Percentiles rank a stretch among this genome's conserved stretches.
phyloP scores from a whole-genome alignment of 2,888 invertebrate species.

The Zaprionus bogoriensis region DNA sequence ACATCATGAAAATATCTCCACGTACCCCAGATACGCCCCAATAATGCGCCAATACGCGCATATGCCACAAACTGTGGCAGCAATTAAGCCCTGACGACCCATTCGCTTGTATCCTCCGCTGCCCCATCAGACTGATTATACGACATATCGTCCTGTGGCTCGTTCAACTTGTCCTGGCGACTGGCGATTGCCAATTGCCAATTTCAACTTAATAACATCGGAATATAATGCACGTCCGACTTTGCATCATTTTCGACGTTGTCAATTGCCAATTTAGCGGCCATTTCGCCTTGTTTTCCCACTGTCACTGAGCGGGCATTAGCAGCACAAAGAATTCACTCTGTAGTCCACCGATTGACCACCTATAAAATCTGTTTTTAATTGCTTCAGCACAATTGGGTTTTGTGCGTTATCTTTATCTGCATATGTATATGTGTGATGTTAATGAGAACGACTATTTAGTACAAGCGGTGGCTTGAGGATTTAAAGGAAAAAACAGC shows the following conservation, averaged over 20 bases:
- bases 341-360: slow-evolving; percentile 3
- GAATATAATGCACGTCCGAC: slow-evolving; percentile 58
- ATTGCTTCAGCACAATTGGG: slow-evolving; percentile 43
- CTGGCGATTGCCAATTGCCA: slow-evolving; percentile 28
- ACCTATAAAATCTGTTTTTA: slow-evolving; percentile 63
- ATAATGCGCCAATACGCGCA: too few relatives aligned
- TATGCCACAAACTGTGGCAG: slow-evolving; percentile 70
- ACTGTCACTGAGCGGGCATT: slow-evolving; percentile 1
- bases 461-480: too few relatives aligned
- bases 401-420: neutral
- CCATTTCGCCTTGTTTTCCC: slow-evolving; percentile 33
- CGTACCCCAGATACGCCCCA: slow-evolving; percentile 21
- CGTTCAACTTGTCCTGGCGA: neutral
- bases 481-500: too few relatives aligned
- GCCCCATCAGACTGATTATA: slow-evolving; percentile 7
- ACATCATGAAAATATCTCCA: slow-evolving; percentile 71
- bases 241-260: slow-evolving; percentile 41
- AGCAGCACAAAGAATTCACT: slow-evolving; percentile 5
- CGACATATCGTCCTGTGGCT: slow-evolving; percentile 8
- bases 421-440: neutral
- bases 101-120: slow-evolving; percentile 1
- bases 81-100: slow-evolving; percentile 57
- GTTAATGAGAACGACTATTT: too few relatives aligned
- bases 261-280: slow-evolving; percentile 45
- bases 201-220: slow-evolving; percentile 70